Evolutionary conservation across 2,797 vertebrate genomes (phyloP).

Genomic region (Tangara arthus): DNA sequence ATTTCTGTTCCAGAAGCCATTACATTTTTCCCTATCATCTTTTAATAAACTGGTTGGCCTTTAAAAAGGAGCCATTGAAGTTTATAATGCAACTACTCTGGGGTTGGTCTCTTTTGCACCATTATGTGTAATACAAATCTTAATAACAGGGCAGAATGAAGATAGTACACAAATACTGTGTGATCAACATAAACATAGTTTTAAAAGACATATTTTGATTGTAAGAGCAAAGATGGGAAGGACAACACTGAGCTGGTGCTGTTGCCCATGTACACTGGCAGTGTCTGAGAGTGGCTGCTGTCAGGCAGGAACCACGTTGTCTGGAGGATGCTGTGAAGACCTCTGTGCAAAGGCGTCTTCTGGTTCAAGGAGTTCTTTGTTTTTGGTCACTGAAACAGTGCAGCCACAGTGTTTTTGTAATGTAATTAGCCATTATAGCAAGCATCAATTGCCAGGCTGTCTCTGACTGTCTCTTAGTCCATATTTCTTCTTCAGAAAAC

Average conservation of each 20-base stretch:
- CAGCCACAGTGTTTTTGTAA: not conserved
- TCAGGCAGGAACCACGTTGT: rapidly evolving
- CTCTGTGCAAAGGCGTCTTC: not conserved
- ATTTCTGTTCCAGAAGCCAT: not conserved
- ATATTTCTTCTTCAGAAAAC: not conserved
- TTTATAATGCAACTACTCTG: not conserved
- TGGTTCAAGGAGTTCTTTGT: not conserved
- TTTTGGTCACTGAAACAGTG: not conserved
- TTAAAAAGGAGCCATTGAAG: not conserved
- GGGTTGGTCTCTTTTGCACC: not conserved
- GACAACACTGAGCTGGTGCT: not conserved
- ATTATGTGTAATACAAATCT: not conserved
- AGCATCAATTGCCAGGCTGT: not conserved
- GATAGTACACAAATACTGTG: not conserved
- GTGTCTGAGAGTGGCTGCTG: not conserved
- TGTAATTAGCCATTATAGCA: not conserved
- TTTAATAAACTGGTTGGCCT: not conserved
- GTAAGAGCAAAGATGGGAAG: not conserved
- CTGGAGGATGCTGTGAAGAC: not conserved
- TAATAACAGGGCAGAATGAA: not conserved
- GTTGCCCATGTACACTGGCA: not conserved
- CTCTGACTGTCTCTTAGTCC: not conserved
- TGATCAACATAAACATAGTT: not conserved
- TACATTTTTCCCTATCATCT: not conserved
- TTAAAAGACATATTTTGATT: not conserved